Evolutionary conservation across 2,113 vertebrate species (phyloP).

Genomic region (Pterocles gutturalis): DNA sequence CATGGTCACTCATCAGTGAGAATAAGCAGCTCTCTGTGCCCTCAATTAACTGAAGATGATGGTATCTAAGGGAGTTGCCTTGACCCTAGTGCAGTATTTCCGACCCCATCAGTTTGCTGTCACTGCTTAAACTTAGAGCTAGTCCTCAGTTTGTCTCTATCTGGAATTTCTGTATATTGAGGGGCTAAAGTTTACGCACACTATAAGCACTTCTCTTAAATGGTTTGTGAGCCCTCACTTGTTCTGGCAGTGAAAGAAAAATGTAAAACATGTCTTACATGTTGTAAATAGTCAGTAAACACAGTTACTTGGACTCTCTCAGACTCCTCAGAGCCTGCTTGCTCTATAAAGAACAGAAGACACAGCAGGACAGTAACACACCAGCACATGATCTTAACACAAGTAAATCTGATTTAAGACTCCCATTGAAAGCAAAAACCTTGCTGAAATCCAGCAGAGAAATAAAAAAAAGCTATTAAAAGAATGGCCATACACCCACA

Average conservation of each 20-base stretch:
- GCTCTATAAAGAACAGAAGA: neutral
- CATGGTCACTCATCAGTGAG: neutral
- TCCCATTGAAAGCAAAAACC: neutral
- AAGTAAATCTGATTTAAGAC: neutral
- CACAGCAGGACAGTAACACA: neutral
- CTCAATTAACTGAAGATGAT: neutral
- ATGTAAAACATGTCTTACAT: neutral
- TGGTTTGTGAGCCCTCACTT: neutral
- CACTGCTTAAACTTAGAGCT: neutral
- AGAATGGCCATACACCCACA: neutral
- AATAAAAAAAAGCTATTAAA: neutral
- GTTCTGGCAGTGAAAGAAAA: neutral
- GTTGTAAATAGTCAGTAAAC: neutral
- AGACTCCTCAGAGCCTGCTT: neutral
- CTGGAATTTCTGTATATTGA: constrained; percentile 31
- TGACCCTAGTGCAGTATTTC: neutral
- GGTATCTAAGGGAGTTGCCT: neutral
- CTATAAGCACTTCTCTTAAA: constrained; percentile 10
- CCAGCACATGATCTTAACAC: neutral
- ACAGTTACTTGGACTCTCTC: neutral
- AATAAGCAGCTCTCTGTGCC: neutral
- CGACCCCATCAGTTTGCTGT: neutral
- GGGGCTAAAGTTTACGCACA: neutral
- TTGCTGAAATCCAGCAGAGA: neutral
- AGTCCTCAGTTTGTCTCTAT: neutral